These are phyloP conservation scores for Amphiduros pacificus DNA, from an alignment of 2,888 invertebrate genomes.

Conservation along the genomic window DNA sequence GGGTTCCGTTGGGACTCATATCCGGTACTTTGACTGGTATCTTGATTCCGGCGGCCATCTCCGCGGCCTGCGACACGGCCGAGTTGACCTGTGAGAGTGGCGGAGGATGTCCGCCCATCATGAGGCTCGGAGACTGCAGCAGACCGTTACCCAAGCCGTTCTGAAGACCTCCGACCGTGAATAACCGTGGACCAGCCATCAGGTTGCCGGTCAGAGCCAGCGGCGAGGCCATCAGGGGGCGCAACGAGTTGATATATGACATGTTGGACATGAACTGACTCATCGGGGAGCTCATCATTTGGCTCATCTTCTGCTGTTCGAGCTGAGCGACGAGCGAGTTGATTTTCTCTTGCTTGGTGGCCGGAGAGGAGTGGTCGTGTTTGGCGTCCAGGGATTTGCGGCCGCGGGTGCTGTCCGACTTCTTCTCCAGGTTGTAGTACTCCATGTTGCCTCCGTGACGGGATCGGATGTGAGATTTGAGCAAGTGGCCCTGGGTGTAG, in stretches of 20 bases:
- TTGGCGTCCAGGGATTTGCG: slow-evolving; percentile 29
- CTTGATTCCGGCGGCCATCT: slow-evolving; percentile 15
- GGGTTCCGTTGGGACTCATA: slow-evolving; percentile 10
- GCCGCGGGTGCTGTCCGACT: slow-evolving; percentile 34
- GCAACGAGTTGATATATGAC: slow-evolving; percentile 24
- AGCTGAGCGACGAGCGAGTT: slow-evolving; percentile 22
- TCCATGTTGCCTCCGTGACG: slow-evolving; percentile 59
- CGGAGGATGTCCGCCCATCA: background rate
- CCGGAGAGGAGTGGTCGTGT: slow-evolving; percentile 4
- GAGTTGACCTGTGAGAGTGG: background rate
- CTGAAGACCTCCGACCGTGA: slow-evolving; percentile 9
- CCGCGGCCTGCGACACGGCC: background rate
- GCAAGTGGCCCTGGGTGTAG: slow-evolving; percentile 59
- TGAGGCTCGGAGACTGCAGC: slow-evolving; percentile 6
- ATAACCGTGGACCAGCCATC: slow-evolving; percentile 17
- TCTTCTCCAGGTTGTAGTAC: slow-evolving; percentile 57
- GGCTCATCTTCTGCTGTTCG: slow-evolving; percentile 16
- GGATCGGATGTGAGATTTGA: slow-evolving; percentile 59
- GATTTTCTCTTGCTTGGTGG: slow-evolving; percentile 30
- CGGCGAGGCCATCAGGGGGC: slow-evolving; percentile 23
- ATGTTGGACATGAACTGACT: slow-evolving; percentile 12
- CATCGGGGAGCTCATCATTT: slow-evolving; percentile 16
- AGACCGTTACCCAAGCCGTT: slow-evolving; percentile 7
- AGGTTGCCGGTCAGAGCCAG: slow-evolving; percentile 18
- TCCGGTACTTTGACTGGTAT: slow-evolving; percentile 19